These are phyloP conservation scores for Hoplostethus atlanticus DNA, from an alignment of 2,797 vertebrate genomes.

Conservation along the genomic window DNA sequence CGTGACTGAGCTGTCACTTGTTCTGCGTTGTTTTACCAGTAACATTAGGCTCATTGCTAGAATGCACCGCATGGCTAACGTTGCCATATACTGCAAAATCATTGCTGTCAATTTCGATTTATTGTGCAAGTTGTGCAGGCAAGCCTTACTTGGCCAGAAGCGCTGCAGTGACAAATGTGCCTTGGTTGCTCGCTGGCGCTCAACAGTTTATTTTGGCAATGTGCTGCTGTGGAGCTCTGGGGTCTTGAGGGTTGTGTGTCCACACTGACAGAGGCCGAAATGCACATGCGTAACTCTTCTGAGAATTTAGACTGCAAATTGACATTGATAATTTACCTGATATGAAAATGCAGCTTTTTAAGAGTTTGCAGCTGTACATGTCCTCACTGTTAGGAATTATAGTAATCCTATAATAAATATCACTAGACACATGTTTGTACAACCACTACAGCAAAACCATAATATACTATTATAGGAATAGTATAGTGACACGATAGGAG, in stretches of 20 bases:
- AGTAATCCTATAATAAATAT: too few relatives aligned
- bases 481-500: too few relatives aligned
- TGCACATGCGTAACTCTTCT: background rate
- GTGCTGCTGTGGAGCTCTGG: slow-evolving; percentile 34
- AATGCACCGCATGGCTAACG: background rate
- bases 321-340: background rate
- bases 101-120: slow-evolving; percentile 55
- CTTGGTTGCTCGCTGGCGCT: slow-evolving; percentile 55
- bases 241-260: background rate
- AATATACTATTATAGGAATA: too few relatives aligned
- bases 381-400: background rate
- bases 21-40: background rate
- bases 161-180: slow-evolving; percentile 70
- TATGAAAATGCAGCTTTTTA: background rate
- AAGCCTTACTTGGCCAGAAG: slow-evolving; percentile 64
- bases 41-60: background rate
- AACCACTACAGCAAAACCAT: too few relatives aligned
- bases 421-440: too few relatives aligned
- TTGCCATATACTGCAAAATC: slow-evolving; percentile 23
- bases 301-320: background rate
- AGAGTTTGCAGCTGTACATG: background rate
- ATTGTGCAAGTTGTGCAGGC: slow-evolving; percentile 33
- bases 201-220: slow-evolving; percentile 80
- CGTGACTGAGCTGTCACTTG: slow-evolving; percentile 44
- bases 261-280: background rate